Evolutionary conservation across 2,888 invertebrate genomes (phyloP).

Genomic region (Vannuccia rotundouncinata): DNA sequence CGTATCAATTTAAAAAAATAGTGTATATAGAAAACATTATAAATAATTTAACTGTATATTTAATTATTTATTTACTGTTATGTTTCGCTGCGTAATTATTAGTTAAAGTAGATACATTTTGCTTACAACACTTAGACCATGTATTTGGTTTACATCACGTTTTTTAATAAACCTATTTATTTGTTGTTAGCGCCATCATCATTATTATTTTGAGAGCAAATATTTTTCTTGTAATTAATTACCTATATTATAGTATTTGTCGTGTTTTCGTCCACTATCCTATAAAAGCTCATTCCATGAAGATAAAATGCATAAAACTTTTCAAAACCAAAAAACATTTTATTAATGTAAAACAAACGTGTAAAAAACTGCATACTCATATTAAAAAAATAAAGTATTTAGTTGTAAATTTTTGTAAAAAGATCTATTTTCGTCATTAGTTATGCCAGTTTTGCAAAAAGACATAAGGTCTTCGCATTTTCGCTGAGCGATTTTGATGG

Average conservation of each 20-base stretch:
- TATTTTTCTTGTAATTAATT: not conserved
- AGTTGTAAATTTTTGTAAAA: constrained; percentile 26
- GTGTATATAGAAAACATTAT: not conserved
- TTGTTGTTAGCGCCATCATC: constrained; percentile 12
- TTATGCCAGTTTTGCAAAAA: constrained; percentile 8
- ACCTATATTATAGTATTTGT: constrained; percentile 1
- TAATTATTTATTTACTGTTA: constrained; percentile 6
- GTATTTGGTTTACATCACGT: constrained; percentile 19
- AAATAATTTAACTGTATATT: constrained; percentile 5
- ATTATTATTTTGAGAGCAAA: constrained; percentile 15
- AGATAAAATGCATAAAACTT: constrained; percentile 13
- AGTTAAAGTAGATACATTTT: constrained; percentile 1
- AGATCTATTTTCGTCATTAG: constrained; percentile 24
- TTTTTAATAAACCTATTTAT: constrained; percentile 7
- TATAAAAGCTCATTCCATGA: constrained; percentile 15
- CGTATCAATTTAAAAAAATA: not conserved
- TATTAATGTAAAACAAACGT: constrained; percentile 8
- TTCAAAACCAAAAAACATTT: not conserved
- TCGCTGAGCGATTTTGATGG: not conserved
- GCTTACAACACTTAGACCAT: constrained; percentile 14
- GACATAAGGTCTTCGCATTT: constrained; percentile 21
- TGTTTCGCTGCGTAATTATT: constrained; percentile 2
- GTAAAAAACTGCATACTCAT: not conserved
- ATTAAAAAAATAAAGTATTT: not conserved
- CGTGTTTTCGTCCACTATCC: constrained; percentile 8